Base-by-base conservation (phyloP, 1,140 invertebrate genomes). In the Hyposmocoma kahamanoa region DNA sequence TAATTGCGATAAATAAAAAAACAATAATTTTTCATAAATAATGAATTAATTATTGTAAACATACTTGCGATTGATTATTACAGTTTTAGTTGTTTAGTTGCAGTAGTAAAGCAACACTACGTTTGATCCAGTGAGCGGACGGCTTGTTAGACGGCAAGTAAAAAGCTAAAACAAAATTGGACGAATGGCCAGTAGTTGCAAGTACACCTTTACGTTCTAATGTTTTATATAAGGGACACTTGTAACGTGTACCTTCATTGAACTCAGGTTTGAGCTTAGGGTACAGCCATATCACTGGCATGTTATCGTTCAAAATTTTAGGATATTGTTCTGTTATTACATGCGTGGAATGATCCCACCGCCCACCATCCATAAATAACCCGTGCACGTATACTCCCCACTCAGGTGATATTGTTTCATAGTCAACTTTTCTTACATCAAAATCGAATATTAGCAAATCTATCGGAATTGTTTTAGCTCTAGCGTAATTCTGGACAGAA, bases 131-230 rank as follows among this genome's bases (percentile, higher is more conserved):
- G 78, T 97, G 95, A 20, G 89, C 86, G 1, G 92, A 72, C 6
- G 90, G 88, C 53, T 90, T 71, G 49, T 91, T 74, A 0, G 94
- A 94, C 13, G 93, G 90, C 17, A 97, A 76, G 42, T 92, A 87
- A 56, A 97, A 89, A 1, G 92, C 91, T 34, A 97, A 78, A 0
- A 97, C 94, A 84, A 94, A 97, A 87, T 97, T 97, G 0, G 96
- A 96, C 0, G 95, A 97, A 82, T 97, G 96, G 0, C 96, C 96
- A 0, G 95, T 97, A 0, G 95, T 97, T 36, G 95, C 95, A 9
- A 94, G 81, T 48, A 92, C 90, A 8, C 96, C 95, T 62, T 91
- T 90, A 51, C 96, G 89, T 55, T 94, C 95, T 11, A 93, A 92
- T 0, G 96, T 97, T 72, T 96, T 96, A 73, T 97, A 97, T 1